These are phyloP conservation scores for Cerceris ruficornis DNA, from an alignment of 2,888 invertebrate species.

Conservation along the genomic window DNA sequence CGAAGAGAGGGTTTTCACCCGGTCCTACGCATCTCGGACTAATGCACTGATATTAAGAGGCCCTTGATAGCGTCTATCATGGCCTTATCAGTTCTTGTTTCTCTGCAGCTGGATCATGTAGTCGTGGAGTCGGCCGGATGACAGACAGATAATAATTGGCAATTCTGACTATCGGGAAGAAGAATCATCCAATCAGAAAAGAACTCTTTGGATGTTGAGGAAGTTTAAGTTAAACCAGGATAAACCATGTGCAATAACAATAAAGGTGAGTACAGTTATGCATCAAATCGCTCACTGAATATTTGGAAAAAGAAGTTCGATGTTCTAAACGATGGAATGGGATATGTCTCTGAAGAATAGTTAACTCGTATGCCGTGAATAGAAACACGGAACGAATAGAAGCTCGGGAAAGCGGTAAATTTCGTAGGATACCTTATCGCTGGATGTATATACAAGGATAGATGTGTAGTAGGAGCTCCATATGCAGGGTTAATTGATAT, in stretches of 20 bases:
- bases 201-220: conserved; percentile 13
- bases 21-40: conserved; percentile 13
- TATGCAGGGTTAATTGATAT: conserved; percentile 69
- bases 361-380: too few species aligned
- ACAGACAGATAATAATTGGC: conserved; percentile 52
- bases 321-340: not conserved
- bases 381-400: not conserved
- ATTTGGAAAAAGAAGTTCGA: conserved; percentile 1
- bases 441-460: conserved; percentile 51
- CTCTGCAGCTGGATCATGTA: conserved; percentile 66
- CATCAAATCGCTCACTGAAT: not conserved
- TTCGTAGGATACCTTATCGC: not conserved
- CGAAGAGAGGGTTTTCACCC: not conserved
- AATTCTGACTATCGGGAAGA: conserved; percentile 50
- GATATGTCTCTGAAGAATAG: too few species aligned
- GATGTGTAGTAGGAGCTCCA: conserved; percentile 59
- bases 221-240: not conserved
- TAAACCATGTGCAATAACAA: conserved; percentile 39
- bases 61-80: conserved; percentile 54
- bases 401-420: not conserved
- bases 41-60: conserved; percentile 49
- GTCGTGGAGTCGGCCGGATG: conserved; percentile 60
- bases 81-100: conserved; percentile 53
- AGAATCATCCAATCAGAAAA: conserved; percentile 22
- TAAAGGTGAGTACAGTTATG: conserved; percentile 29